phyloP scores from a whole-genome alignment of 2,888 invertebrate genomes.

The Melieria picta region DNA sequence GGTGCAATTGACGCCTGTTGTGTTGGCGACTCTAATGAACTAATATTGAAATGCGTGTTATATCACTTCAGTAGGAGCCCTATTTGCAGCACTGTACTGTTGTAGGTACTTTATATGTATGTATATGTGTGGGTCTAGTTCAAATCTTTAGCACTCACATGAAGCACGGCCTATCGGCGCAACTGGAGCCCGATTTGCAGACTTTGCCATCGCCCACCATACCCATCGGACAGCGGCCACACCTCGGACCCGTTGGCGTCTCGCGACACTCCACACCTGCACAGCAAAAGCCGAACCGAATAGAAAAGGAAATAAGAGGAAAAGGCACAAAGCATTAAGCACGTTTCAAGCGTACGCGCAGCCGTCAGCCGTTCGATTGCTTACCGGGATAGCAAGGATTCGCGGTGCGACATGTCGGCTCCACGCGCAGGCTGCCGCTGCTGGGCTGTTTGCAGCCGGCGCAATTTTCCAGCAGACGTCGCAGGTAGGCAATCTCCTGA shows the following conservation, averaged over 20 bases:
- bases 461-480: slow-evolving; percentile 80
- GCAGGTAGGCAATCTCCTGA: slow-evolving; percentile 75
- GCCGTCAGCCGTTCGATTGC: slow-evolving; percentile 37
- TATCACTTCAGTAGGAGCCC: too few species aligned
- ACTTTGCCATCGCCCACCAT: slow-evolving; percentile 79
- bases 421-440: slow-evolving; percentile 53
- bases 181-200: slow-evolving; percentile 76
- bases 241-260: slow-evolving; percentile 76
- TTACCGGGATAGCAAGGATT: slow-evolving; percentile 78
- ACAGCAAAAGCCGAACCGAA: slow-evolving; percentile 20
- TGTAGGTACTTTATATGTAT: too few species aligned
- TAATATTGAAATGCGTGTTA: too few species aligned
- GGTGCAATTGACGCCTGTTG: too few species aligned
- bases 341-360: neutral
- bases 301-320: neutral
- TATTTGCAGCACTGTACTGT: too few species aligned
- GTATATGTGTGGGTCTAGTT: too few species aligned
- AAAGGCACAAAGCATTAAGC: neutral
- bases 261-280: slow-evolving; percentile 76
- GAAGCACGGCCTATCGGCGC: slow-evolving; percentile 75
- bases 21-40: too few species aligned
- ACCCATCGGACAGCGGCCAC: slow-evolving; percentile 81
- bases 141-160: slow-evolving; percentile 63
- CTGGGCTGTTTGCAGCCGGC: slow-evolving; percentile 72
- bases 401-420: slow-evolving; percentile 67